Evolutionary conservation across 2,113 vertebrate genomes (phyloP).

Genomic region (Nyctereutes procyonoides): DNA sequence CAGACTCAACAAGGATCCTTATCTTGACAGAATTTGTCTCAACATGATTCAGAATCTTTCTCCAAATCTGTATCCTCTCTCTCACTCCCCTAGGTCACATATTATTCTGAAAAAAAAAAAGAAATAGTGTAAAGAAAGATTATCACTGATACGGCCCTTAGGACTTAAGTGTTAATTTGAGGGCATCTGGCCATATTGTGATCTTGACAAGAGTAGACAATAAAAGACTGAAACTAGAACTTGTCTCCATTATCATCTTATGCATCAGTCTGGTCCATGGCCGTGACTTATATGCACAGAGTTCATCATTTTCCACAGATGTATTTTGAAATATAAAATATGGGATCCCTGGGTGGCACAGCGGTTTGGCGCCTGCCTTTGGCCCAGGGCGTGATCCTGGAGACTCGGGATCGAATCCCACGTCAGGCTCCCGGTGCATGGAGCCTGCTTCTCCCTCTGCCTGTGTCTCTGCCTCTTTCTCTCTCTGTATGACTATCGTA

Average conservation of each 20-base stretch:
- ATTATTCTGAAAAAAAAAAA: neutral
- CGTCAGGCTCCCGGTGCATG: no score
- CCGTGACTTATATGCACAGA: neutral
- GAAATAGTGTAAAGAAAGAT: neutral
- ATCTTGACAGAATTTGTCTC: conserved; percentile 3
- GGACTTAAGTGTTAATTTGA: neutral
- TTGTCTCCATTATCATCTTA: neutral
- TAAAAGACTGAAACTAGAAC: neutral
- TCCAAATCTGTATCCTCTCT: neutral
- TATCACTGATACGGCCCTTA: neutral
- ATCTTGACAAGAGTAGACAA: neutral
- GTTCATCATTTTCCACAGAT: neutral
- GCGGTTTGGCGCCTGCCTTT: no score
- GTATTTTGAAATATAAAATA: neutral
- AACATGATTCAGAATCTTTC: neutral
- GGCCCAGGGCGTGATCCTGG: no score
- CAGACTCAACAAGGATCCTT: neutral
- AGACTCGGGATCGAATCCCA: no score
- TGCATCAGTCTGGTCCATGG: neutral
- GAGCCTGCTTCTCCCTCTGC: no score
- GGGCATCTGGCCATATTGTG: neutral
- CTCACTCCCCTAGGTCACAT: neutral
- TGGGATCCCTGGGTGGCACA: no score
- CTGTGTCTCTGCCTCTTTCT: no score
- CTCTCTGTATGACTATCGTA: no score